phyloP scores from a whole-genome alignment of 30 jellyfish, hydroid and myxozoan genomes.

The Aurelia sp. region DNA sequence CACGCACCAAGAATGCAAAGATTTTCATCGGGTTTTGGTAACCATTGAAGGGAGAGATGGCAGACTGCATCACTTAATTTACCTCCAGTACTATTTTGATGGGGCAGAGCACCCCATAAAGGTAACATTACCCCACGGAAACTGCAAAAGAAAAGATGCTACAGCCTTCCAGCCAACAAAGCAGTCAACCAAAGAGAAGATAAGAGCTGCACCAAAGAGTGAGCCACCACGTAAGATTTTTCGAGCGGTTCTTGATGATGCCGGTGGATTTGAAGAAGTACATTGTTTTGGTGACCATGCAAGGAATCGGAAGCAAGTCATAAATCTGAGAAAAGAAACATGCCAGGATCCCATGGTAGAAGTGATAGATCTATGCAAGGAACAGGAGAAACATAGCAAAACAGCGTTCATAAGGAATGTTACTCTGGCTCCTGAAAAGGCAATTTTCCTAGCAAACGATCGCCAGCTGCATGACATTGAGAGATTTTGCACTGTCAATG shows the following conservation, averaged over 20 bases:
- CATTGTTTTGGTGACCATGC: too few relatives aligned
- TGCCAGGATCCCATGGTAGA: conserved; percentile 2
- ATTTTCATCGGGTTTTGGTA: too few relatives aligned
- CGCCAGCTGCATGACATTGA: conserved; percentile 11
- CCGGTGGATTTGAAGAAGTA: too few relatives aligned
- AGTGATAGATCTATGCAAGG: conserved; percentile 9
- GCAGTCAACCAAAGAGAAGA: neutral
- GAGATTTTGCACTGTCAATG: conserved; percentile 7
- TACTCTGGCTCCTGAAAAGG: conserved; percentile 9
- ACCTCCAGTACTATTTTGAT: neutral
- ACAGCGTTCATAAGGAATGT: conserved; percentile 14
- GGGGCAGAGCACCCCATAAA: conserved; percentile 2
- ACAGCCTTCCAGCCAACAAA: neutral
- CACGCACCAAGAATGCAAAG: neutral
- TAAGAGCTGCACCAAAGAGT: neutral
- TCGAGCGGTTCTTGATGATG: too few relatives aligned
- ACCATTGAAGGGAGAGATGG: too few relatives aligned
- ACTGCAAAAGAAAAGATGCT: neutral
- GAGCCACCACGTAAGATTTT: neutral
- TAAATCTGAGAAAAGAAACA: conserved; percentile 7
- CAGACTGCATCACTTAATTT: too few relatives aligned
- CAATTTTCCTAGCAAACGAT: conserved; percentile 11
- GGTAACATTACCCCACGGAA: conserved; percentile 10
- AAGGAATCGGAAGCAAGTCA: neutral
- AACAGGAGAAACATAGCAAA: neutral